These are phyloP conservation scores for Limnephilus marmoratus DNA, from an alignment of 2,888 invertebrate genomes.

Conservation along the genomic window DNA sequence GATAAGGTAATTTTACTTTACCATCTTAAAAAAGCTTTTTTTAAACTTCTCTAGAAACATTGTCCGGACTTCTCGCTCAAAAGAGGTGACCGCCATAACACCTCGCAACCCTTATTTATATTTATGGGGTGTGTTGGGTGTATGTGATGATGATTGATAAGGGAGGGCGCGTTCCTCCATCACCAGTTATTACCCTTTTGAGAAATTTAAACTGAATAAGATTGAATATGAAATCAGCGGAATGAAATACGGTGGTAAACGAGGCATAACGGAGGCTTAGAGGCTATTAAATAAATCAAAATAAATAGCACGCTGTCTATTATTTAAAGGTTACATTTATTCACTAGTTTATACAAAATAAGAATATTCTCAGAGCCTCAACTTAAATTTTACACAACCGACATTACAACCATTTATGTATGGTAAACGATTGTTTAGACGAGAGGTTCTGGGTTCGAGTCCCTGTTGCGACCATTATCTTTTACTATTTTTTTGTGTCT, in stretches of 20 bases:
- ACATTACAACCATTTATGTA: too few relatives aligned
- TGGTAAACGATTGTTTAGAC: too few relatives aligned
- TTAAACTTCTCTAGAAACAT: neutral
- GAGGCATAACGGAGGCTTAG: neutral
- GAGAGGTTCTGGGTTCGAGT: too few relatives aligned
- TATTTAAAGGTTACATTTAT: neutral
- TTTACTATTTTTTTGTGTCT: too few relatives aligned
- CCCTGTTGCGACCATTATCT: too few relatives aligned
- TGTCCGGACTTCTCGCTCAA: neutral
- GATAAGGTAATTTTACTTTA: too few relatives aligned
- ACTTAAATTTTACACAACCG: too few relatives aligned
- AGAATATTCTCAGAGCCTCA: too few relatives aligned
- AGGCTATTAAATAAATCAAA: neutral
- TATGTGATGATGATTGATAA: neutral
- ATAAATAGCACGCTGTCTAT: neutral
- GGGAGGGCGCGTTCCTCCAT: neutral
- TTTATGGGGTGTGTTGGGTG: neutral
- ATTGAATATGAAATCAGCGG: neutral
- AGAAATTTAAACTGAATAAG: neutral
- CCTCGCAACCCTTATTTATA: neutral
- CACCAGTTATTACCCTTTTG: neutral
- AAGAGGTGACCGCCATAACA: neutral
- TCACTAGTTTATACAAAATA: neutral
- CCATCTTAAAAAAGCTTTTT: too few relatives aligned
- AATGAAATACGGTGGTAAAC: neutral